Conservation (phyloP, 1,140 invertebrate genomes). For the Pollicipes pollicipes region DNA sequence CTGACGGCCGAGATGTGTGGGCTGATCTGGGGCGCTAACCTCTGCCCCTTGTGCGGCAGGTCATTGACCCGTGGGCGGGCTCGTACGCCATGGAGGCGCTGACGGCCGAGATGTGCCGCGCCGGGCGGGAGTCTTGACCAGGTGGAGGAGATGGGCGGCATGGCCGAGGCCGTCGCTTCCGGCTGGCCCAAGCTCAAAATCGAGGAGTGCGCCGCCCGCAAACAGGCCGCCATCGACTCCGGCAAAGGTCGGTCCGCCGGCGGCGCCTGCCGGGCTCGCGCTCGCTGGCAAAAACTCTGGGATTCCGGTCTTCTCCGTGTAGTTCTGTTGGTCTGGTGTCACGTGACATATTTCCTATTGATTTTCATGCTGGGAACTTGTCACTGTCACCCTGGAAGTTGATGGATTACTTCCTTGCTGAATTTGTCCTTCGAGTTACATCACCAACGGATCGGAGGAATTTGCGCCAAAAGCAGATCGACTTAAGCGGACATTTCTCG, state of each 20-base stretch:
- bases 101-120: slow-evolving; percentile 39
- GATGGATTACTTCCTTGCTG: no score
- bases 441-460: no score
- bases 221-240: slow-evolving; percentile 43
- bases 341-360: no score
- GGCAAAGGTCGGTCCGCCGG: slow-evolving; percentile 25
- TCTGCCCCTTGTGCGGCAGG: no score
- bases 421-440: no score
- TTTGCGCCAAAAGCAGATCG: no score
- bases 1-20: no score
- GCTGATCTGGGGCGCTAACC: no score
- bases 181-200: slow-evolving; percentile 48
- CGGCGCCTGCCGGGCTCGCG: slow-evolving; percentile 1
- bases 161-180: slow-evolving; percentile 43
- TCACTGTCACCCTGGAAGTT: no score
- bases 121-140: slow-evolving; percentile 36
- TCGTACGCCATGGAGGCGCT: slow-evolving; percentile 46
- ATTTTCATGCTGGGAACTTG: no score
- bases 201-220: slow-evolving; percentile 44
- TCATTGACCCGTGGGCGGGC: no score
- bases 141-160: slow-evolving; percentile 44
- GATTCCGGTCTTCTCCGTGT: not conserved
- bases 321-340: not conserved
- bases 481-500: no score
- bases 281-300: slow-evolving; percentile 4